A percentile compares a stretch with the other conserved stretches of the same genome.
Conservation (phyloP, 2,113 vertebrate species). For the Condylura cristata region DNA sequence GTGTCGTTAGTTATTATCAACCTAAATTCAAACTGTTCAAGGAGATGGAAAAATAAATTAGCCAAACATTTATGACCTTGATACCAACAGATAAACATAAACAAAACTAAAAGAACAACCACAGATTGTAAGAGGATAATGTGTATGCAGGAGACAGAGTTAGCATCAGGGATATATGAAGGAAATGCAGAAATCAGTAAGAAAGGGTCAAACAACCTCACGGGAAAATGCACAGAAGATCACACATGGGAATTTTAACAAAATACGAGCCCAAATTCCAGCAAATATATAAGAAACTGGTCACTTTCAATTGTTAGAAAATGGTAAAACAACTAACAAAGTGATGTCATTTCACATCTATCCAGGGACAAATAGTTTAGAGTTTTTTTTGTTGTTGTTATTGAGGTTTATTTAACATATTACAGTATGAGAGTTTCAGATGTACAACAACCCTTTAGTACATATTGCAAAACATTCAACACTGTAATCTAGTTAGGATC, state of each 20-base stretch:
- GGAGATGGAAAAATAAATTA: neutral
- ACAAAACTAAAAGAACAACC: slow-evolving; percentile 3
- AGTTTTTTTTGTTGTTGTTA: neutral
- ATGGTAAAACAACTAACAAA: neutral
- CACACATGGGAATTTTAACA: neutral
- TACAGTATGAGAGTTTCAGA: neutral
- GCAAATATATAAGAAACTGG: neutral
- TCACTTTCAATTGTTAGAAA: slow-evolving; percentile 25
- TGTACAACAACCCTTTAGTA: neutral
- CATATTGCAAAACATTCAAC: neutral
- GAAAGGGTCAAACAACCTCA: neutral
- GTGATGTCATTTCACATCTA: neutral
- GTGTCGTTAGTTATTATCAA: neutral
- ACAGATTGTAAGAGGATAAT: neutral
- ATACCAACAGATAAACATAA: slow-evolving; percentile 31
- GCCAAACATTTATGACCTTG: neutral
- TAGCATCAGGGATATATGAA: slow-evolving; percentile 5
- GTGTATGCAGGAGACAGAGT: neutral
- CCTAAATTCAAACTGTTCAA: slow-evolving; percentile 7
- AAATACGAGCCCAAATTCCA: neutral
- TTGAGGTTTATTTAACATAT: neutral
- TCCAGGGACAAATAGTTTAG: neutral
- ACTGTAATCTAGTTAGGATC: neutral
- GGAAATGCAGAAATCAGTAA: slow-evolving; percentile 1
- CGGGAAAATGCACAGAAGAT: neutral